Base-by-base conservation (phyloP, 2,113 vertebrate genomes). In the Oreochromis aureus region DNA sequence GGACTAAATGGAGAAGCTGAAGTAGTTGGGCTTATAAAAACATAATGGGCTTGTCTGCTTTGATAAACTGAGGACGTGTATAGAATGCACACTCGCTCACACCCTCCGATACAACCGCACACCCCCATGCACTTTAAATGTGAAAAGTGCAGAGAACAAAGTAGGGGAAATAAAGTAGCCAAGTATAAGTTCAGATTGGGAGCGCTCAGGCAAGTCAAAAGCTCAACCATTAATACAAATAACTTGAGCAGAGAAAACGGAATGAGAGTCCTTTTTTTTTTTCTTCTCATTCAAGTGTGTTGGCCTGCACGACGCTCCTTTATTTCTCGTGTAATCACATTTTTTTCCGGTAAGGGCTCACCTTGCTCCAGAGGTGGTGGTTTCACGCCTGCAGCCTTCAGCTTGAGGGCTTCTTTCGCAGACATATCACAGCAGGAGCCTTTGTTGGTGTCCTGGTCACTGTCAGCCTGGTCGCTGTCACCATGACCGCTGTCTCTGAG, bases 371-470 rank as follows among this genome's bases (percentile, higher is more conserved):
- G 94, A 82, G 97, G 98, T 76, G 98, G 98, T 89, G 97, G 98
- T 96, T 98, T 99, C 92, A 98, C 95, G 85, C 98, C 97, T 83
- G 98, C 96, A 46, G 98, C 98, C 97, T 99, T 99, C 97, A 99
- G 97, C 96, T 99, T 99, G 94, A 99, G 98, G 89, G 99, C 98
- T 92, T 99, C 99, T 94, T 99, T 99, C 95, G 99, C 98, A 89
- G 98, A 98, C 99, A 99, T 99, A 95, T 99, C 99, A 90, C 98
- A 99, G 97, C 98, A 99, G 94, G 99, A 99, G 95, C 99, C 99
- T 97, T 99, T 99, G 97, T 99, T 99, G 95, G 99, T 99, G 97
- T 99, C 99, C 96, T 99, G 99, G 97, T 99, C 99, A 91, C 99
- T 99, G 97, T 99, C 99, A 82, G 98, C 99, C 97, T 99, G 98